Evolutionary conservation across 2,888 invertebrate genomes (phyloP), one percentile per base, ranked within the genome.

Genomic region (Mesoligia furuncula): DNA sequence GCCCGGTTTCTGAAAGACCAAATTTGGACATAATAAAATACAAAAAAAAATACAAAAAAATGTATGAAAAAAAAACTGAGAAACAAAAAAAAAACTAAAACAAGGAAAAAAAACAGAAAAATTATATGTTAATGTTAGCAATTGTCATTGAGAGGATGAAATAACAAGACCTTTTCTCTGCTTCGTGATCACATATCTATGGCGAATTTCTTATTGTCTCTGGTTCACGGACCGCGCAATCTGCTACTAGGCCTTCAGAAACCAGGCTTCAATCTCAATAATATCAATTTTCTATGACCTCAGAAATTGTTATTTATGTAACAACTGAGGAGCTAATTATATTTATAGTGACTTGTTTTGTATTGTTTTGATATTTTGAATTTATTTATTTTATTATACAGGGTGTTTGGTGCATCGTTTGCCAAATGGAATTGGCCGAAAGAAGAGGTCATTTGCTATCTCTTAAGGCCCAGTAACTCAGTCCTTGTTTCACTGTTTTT

Each of bases 1-100:
- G 31, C 3, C 36, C 39, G 45, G 48, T 81, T 81, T 74, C 48
- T 74, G 75, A 57, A 48, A 75, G 8, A 11, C 20, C 31, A 42
- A 45, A 1, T 9, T 13, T 70, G n/a, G 15, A 73, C 27, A 39
- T 24, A n/a, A 24, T n/a, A 48, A 17, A 15, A 15, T 5, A 31
- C 31, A 13, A 31, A 6, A 57, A 27, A 39, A n/a, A 0, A 45
- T 9, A 45, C 17, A 20, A 20, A 20, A 31, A 48, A 48, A 48
- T 3, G 0, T 51, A 51, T 8, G 48, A 51, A 51, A 51, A 51
- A 27, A 15, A 15, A 48, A 11, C 0, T 6, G 20, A 8, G 4
- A 31, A 17, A 1, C 20, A 39, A 39, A 15, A 36, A 0, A 51
- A 31, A 15, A 27, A 27, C 13, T 57, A n/a, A n/a, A 13, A n/a